Percentiles rank a stretch among this genome's conserved stretches.
Evolutionary conservation across 1,140 invertebrate genomes (phyloP).

Genomic region (Musca vetustissima): DNA sequence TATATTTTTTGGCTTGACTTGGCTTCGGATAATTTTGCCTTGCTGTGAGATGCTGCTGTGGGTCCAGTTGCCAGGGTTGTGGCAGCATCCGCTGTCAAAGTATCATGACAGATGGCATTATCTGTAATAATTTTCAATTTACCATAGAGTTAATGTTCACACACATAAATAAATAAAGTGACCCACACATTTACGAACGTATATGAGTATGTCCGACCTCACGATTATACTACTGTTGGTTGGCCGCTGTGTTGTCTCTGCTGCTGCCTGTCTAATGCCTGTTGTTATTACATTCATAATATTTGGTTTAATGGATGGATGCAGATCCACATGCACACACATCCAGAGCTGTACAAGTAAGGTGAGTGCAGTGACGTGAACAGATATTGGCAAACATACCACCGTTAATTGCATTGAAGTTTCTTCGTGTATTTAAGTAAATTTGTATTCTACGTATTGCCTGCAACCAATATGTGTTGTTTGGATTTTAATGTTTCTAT

Average conservation of each 20-base stretch:
- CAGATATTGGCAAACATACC: neutral
- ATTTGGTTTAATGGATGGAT: constrained; percentile 6
- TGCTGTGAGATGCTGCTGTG: no score
- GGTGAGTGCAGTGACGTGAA: no score
- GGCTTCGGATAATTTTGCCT: neutral
- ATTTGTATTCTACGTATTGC: no score
- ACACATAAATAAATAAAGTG: no score
- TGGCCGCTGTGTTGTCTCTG: neutral
- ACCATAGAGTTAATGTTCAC: neutral
- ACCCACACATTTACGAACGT: no score
- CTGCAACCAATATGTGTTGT: no score
- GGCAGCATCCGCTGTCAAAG: constrained; percentile 4
- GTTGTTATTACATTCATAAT: constrained; percentile 8
- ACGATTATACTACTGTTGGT: neutral
- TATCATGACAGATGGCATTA: constrained; percentile 16
- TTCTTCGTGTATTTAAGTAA: no score
- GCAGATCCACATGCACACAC: neutral
- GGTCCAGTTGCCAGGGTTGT: no score
- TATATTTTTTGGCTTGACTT: neutral
- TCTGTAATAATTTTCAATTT: constrained; percentile 17
- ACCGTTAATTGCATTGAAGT: no score
- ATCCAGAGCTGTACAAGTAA: no score
- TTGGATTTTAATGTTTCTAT: no score
- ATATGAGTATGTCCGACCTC: neutral
- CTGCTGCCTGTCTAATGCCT: neutral